These are phyloP conservation scores for Battus philenor DNA, from an alignment of 1,140 invertebrate species.

Conservation along the genomic window DNA sequence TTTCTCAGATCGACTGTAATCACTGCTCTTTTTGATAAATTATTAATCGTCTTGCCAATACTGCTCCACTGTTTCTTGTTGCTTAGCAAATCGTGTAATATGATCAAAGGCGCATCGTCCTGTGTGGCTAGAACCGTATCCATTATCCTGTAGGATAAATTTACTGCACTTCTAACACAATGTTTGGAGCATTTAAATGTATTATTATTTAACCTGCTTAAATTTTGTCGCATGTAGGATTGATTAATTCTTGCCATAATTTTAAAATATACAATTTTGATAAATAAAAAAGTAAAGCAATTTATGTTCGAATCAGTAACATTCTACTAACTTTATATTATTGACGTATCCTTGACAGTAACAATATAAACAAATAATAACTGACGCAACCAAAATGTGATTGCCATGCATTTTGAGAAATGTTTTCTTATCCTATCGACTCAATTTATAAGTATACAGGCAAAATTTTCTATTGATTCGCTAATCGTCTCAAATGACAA, in stretches of 20 bases:
- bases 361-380: too few relatives aligned
- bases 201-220: background rate
- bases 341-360: too few relatives aligned
- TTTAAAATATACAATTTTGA: constrained; percentile 15
- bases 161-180: constrained; percentile 25
- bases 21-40: constrained; percentile 80
- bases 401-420: too few relatives aligned
- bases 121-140: constrained; percentile 23
- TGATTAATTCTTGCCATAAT: constrained; percentile 1
- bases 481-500: too few relatives aligned
- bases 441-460: too few relatives aligned
- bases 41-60: constrained; percentile 84
- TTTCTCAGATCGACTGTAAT: constrained; percentile 91
- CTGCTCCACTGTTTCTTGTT: constrained; percentile 89
- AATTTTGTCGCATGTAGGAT: background rate
- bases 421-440: too few relatives aligned
- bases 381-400: too few relatives aligned
- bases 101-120: constrained; percentile 80
- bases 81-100: constrained; percentile 90
- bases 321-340: too few relatives aligned
- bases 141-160: constrained; percentile 42
- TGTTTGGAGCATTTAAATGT: background rate
- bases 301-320: too few relatives aligned
- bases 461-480: too few relatives aligned
- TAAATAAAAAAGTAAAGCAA: too few relatives aligned